These are phyloP conservation scores for Drosophila siamana DNA, from an alignment of 2,888 invertebrate genomes.

Conservation along the genomic window DNA sequence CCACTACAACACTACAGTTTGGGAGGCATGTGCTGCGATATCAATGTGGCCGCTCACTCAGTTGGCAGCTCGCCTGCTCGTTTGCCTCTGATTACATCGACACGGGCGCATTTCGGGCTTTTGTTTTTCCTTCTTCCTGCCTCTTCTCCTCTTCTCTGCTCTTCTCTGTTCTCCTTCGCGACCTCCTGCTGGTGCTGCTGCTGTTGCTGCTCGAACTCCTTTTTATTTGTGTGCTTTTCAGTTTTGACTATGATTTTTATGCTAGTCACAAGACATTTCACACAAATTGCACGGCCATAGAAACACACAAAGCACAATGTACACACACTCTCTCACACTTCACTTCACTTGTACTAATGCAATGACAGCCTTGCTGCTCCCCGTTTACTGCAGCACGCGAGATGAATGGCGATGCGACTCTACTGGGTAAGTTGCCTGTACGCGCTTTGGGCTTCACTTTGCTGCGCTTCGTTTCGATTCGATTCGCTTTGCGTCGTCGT, in stretches of 20 bases:
- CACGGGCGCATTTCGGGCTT: constrained; percentile 39
- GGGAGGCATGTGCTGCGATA: constrained; percentile 42
- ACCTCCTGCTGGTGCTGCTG: neutral
- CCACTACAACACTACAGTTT: constrained; percentile 37
- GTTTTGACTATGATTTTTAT: constrained; percentile 39
- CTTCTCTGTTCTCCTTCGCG: constrained; percentile 1
- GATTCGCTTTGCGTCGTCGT: constrained; percentile 5
- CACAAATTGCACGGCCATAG: constrained; percentile 42
- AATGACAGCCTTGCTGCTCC: constrained; percentile 9
- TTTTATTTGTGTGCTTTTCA: neutral
- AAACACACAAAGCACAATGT: constrained; percentile 18
- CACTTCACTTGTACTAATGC: constrained; percentile 22
- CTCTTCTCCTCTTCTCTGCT: too few species aligned
- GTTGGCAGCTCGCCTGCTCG: constrained; percentile 31
- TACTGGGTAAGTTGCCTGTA: constrained; percentile 39
- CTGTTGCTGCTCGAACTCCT: neutral
- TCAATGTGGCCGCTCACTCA: constrained; percentile 38
- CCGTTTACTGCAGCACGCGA: constrained; percentile 58
- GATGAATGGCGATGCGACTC: constrained; percentile 57
- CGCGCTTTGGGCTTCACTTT: constrained; percentile 34
- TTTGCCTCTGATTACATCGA: constrained; percentile 50
- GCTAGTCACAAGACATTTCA: constrained; percentile 24
- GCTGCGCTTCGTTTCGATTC: constrained; percentile 17
- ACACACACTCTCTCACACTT: constrained; percentile 12
- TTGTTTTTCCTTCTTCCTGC: constrained; percentile 15